Evolutionary conservation across 2,113 vertebrate genomes (phyloP).

Genomic region (Danio rerio): DNA sequence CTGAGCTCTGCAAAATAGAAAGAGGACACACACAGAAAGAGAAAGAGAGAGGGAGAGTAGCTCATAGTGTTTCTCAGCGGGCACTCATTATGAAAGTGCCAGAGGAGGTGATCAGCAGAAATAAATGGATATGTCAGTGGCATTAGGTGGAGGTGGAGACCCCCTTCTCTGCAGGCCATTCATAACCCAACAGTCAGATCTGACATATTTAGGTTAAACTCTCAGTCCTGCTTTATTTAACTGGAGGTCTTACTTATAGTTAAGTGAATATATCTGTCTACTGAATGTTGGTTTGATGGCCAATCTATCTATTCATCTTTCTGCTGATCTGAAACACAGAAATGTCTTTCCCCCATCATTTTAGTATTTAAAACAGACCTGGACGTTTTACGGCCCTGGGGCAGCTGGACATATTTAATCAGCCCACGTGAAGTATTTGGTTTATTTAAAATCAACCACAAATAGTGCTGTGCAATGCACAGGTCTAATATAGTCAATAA

Average conservation of each 20-base stretch:
- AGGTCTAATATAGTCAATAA: too few species aligned
- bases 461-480: too few species aligned
- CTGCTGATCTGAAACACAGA: not conserved
- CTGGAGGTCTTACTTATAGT: not conserved
- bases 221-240: not conserved
- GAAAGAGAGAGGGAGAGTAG: not conserved
- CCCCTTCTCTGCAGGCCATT: conserved; percentile 6
- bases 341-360: too few species aligned
- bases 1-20: conserved; percentile 23
- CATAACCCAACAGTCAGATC: conserved; percentile 38
- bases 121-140: conserved; percentile 42
- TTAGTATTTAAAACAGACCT: not conserved
- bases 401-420: too few species aligned
- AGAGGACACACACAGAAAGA: not conserved
- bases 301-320: not conserved
- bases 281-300: too few species aligned
- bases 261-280: not conserved
- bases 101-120: conserved; percentile 26
- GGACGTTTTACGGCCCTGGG: too few species aligned
- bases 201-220: conserved; percentile 32
- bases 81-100: conserved; percentile 32
- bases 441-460: too few species aligned
- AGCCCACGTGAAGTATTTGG: too few species aligned
- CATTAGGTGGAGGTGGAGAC: conserved; percentile 35
- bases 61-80: conserved; percentile 8